Conservation (phyloP, 2,797 vertebrate species). For the Mergus octosetaceus region DNA sequence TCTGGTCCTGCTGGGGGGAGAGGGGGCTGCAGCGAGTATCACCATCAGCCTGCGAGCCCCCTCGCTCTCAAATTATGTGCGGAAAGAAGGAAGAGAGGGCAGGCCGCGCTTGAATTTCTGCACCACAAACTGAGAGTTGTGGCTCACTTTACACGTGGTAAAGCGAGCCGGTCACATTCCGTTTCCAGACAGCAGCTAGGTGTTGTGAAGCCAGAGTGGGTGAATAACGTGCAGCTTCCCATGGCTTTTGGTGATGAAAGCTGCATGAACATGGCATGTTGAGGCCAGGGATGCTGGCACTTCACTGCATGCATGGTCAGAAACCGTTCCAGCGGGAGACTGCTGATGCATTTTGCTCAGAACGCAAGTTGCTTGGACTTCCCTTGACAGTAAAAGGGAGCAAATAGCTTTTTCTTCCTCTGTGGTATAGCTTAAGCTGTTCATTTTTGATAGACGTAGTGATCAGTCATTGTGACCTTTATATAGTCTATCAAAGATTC, state of each 20-base stretch:
- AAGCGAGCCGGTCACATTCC: accelerated
- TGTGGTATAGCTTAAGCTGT: neutral
- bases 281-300: neutral
- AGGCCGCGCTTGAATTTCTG: neutral
- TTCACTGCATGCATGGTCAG: neutral
- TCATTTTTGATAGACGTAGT: neutral
- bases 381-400: neutral
- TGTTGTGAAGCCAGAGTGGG: neutral
- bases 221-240: neutral
- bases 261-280: slow-evolving; percentile 15
- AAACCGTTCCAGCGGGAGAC: neutral
- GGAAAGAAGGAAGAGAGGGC: slow-evolving; percentile 35
- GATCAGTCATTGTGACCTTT: neutral
- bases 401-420: neutral
- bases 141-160: neutral
- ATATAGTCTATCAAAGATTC: neutral
- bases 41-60: neutral
- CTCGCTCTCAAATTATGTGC: neutral
- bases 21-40: neutral
- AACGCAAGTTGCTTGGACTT: neutral
- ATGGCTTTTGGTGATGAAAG: neutral
- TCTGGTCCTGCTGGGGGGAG: neutral
- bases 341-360: neutral
- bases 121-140: neutral
- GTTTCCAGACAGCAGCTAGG: neutral